These are phyloP conservation scores for Spilosoma lubricipeda DNA, from an alignment of 2,888 invertebrate species.

Conservation along the genomic window DNA sequence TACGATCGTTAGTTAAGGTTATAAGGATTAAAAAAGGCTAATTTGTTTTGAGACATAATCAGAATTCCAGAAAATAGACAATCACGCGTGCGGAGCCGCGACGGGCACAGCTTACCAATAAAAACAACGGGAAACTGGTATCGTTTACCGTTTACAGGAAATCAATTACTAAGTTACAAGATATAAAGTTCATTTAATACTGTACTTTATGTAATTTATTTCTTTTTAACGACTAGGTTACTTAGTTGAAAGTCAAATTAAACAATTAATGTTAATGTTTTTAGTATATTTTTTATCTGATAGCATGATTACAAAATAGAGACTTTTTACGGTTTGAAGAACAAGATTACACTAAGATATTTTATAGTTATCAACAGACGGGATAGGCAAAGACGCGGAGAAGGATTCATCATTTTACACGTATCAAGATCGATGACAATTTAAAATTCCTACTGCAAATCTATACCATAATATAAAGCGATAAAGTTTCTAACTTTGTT, in stretches of 20 bases:
- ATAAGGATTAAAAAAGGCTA: background rate
- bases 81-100: background rate
- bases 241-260: conserved; percentile 14
- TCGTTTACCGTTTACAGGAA: conserved; percentile 18
- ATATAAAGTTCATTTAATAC: conserved; percentile 15
- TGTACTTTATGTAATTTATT: conserved; percentile 17
- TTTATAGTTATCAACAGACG: background rate
- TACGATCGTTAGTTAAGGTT: background rate
- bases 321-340: background rate
- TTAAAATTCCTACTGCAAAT: background rate
- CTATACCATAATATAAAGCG: no score
- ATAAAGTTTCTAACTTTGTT: no score
- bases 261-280: conserved; percentile 11
- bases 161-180: conserved; percentile 19
- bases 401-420: background rate
- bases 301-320: background rate
- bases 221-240: conserved; percentile 6
- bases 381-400: background rate
- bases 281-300: conserved; percentile 14
- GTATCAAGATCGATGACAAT: background rate
- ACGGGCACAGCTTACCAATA: conserved; percentile 5
- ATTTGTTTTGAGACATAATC: background rate
- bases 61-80: background rate
- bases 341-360: background rate
- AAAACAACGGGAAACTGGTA: background rate